A percentile compares a stretch with the other conserved stretches of the same genome.
Conservation (phyloP, 2,797 vertebrate genomes). For the Acipenser ruthenus region DNA sequence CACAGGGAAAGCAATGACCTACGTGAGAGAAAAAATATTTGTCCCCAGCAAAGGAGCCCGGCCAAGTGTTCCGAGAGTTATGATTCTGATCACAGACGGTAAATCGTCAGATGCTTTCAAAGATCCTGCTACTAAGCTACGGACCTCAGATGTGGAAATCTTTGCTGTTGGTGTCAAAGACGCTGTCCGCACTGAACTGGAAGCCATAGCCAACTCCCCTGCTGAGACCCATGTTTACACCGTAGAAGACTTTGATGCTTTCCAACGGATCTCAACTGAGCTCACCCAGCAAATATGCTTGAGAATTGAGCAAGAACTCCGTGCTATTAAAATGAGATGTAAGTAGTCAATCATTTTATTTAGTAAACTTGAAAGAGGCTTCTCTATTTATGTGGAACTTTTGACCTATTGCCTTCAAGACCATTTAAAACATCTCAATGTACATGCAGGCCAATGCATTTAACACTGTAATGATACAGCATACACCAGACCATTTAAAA, state of each 20-base stretch:
- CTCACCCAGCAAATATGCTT: constrained; percentile 93
- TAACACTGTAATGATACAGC: too few relatives aligned
- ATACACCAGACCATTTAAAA: too few relatives aligned
- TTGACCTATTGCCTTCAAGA: too few relatives aligned
- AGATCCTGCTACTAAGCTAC: constrained; percentile 76
- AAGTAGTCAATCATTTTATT: constrained; percentile 40
- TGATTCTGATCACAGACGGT: constrained; percentile 94
- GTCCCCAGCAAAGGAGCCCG: constrained; percentile 73
- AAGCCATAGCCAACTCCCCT: constrained; percentile 85
- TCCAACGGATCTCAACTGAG: constrained; percentile 90
- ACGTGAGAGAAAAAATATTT: constrained; percentile 85
- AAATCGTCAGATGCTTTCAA: constrained; percentile 94
- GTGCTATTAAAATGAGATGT: constrained; percentile 78
- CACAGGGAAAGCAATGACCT: constrained; percentile 93
- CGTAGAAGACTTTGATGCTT: constrained; percentile 95
- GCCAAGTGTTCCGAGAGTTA: constrained; percentile 78
- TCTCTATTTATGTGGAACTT: too few relatives aligned
- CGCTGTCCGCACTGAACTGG: constrained; percentile 82
- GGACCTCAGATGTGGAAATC: constrained; percentile 83
- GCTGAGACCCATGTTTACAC: constrained; percentile 88
- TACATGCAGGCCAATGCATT: too few relatives aligned
- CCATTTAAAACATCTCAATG: too few relatives aligned
- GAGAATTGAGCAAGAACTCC: constrained; percentile 86
- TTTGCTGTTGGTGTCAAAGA: constrained; percentile 97
- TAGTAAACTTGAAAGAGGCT: too few relatives aligned